Conservation (phyloP, 2,888 invertebrate species). For the Erebia aethiops region DNA sequence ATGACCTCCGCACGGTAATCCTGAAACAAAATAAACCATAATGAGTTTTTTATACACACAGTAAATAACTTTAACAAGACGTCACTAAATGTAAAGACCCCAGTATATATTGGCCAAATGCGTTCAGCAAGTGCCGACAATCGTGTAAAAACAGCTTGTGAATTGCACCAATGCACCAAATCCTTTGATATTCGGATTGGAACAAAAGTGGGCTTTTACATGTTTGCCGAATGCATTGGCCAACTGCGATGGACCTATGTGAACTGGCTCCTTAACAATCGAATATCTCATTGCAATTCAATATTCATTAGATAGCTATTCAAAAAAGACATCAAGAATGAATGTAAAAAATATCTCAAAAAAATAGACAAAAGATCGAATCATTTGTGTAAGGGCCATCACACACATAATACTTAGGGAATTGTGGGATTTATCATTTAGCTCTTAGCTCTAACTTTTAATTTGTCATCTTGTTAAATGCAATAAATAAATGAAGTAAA, state of each 20-base stretch:
- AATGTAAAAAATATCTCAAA: slow-evolving; percentile 23
- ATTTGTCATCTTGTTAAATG: background rate
- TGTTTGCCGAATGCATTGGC: too few relatives aligned
- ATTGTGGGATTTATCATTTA: background rate
- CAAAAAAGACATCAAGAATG: slow-evolving; percentile 21
- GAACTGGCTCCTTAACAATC: too few relatives aligned
- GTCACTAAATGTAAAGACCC: background rate
- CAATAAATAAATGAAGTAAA: background rate
- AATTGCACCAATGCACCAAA: too few relatives aligned
- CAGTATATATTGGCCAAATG: too few relatives aligned
- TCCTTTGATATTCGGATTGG: too few relatives aligned
- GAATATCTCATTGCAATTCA: slow-evolving; percentile 17
- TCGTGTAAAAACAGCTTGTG: too few relatives aligned
- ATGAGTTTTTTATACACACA: slow-evolving; percentile 55
- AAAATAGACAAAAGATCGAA: slow-evolving; percentile 53
- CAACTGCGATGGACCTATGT: too few relatives aligned
- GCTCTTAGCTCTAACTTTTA: background rate
- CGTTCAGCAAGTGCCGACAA: too few relatives aligned
- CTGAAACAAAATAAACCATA: slow-evolving; percentile 57
- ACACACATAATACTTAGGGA: background rate
- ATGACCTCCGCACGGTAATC: slow-evolving; percentile 45
- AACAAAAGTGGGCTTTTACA: too few relatives aligned
- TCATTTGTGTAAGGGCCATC: slow-evolving; percentile 38
- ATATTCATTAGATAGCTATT: slow-evolving; percentile 15
- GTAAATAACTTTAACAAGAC: slow-evolving; percentile 47